Percentiles rank a stretch among this genome's conserved stretches.
phyloP scores from a whole-genome alignment of 2,888 invertebrate genomes.

The Zele albiditarsus region DNA sequence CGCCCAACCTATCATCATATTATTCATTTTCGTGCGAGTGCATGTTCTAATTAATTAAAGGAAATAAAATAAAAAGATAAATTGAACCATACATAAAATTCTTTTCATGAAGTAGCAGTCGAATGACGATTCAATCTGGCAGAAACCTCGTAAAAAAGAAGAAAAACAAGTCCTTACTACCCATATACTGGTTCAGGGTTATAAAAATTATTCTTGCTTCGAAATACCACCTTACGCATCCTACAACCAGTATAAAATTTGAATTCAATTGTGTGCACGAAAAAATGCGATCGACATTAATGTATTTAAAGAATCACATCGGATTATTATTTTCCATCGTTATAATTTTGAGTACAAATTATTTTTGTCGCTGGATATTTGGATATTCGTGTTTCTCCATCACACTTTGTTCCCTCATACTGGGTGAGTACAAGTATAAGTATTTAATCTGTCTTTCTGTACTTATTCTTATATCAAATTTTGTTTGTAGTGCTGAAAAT shows the following conservation, averaged over 20 bases:
- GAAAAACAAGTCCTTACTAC: not conserved
- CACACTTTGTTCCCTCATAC: not conserved
- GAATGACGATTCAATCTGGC: too few species aligned
- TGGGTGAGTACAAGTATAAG: slow-evolving; percentile 2
- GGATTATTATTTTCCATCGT: not conserved
- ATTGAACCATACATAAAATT: too few species aligned
- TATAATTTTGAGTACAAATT: not conserved
- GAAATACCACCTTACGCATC: too few species aligned
- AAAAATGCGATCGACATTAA: not conserved
- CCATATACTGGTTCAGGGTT: too few species aligned
- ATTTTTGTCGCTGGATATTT: not conserved
- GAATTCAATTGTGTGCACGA: not conserved
- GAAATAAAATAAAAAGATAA: too few species aligned
- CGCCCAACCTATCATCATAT: too few species aligned
- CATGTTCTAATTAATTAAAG: too few species aligned
- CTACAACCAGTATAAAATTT: not conserved
- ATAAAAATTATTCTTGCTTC: too few species aligned
- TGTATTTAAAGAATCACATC: not conserved
- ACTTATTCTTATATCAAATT: not conserved
- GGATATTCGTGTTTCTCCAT: not conserved
- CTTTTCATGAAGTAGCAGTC: too few species aligned
- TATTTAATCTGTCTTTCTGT: not conserved
- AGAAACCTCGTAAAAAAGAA: too few species aligned
- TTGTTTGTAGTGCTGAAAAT: too few species aligned
- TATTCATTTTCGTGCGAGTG: too few species aligned